Percentiles rank a stretch among this genome's conserved stretches.
Evolutionary conservation across 2,888 invertebrate species (phyloP).

Genomic region (Pseudococcus viburni): DNA sequence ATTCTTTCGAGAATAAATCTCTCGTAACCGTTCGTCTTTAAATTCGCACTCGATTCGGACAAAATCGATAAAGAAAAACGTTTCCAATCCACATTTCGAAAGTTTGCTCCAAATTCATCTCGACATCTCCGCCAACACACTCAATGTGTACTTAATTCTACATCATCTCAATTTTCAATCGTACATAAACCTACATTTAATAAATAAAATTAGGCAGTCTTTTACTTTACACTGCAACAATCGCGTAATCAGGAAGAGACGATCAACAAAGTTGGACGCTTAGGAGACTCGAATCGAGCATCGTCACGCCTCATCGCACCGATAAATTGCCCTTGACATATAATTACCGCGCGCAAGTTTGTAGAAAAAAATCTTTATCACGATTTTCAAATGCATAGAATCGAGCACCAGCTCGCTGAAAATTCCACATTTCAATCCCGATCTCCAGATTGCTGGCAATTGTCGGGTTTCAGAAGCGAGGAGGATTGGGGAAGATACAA

Average conservation of each 20-base stretch:
- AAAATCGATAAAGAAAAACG: neutral
- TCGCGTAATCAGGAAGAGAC: neutral
- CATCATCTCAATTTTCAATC: neutral
- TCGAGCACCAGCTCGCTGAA: neutral
- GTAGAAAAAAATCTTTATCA: neutral
- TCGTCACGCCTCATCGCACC: neutral
- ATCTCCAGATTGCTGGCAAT: neutral
- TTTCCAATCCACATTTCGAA: neutral
- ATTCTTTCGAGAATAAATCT: neutral
- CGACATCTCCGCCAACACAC: neutral
- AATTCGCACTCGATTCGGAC: neutral
- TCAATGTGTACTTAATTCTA: neutral
- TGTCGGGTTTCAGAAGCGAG: neutral
- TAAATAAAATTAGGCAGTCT: neutral
- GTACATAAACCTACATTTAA: neutral
- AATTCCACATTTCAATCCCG: neutral
- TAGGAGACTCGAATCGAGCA: slow-evolving; percentile 7
- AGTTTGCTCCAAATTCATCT: neutral
- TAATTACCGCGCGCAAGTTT: slow-evolving; percentile 2
- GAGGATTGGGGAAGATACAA: neutral
- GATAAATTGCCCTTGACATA: slow-evolving; percentile 14
- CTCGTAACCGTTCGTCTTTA: neutral
- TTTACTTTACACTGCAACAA: neutral
- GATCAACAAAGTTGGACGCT: neutral
- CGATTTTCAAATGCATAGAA: neutral